These are phyloP conservation scores for Brachyhypopomus occidentalis DNA, from an alignment of 2,113 vertebrate species.

Conservation along the genomic window DNA sequence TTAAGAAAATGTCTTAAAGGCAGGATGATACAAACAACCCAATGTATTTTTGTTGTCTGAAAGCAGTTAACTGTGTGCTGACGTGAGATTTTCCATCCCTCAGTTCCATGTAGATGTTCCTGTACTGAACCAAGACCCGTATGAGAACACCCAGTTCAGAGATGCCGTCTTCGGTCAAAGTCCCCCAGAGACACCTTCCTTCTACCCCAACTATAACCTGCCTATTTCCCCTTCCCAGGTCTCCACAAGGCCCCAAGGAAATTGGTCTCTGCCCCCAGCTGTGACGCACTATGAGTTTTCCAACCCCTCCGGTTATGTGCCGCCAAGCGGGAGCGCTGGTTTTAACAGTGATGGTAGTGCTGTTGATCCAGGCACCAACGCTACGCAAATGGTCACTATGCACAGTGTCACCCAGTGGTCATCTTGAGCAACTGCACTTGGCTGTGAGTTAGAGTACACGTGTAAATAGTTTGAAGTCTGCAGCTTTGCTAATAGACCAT, in stretches of 20 bases:
- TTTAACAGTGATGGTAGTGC: conserved; percentile 31
- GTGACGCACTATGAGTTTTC: conserved; percentile 60
- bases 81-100: background rate
- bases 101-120: conserved; percentile 64
- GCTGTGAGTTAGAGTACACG: conserved; percentile 8
- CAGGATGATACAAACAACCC: conserved; percentile 51
- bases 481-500: background rate
- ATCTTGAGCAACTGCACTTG: conserved; percentile 41
- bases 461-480: background rate
- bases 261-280: conserved; percentile 60
- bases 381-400: conserved; percentile 33
- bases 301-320: conserved; percentile 49
- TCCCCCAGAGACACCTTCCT: conserved; percentile 60
- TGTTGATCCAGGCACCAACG: conserved; percentile 9
- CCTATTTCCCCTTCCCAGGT: conserved; percentile 37
- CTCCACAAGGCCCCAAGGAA: conserved; percentile 36
- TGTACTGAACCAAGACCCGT: conserved; percentile 52
- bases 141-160: conserved; percentile 62
- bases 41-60: background rate
- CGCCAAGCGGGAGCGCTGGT: background rate
- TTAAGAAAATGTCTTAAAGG: conserved; percentile 61
- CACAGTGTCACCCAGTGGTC: conserved; percentile 53
- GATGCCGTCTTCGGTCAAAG: conserved; percentile 61
- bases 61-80: background rate
- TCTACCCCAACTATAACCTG: conserved; percentile 55